Percentiles rank a stretch among this genome's conserved stretches.
Conservation (phyloP, 1,140 invertebrate genomes). For the Samia ricini region DNA sequence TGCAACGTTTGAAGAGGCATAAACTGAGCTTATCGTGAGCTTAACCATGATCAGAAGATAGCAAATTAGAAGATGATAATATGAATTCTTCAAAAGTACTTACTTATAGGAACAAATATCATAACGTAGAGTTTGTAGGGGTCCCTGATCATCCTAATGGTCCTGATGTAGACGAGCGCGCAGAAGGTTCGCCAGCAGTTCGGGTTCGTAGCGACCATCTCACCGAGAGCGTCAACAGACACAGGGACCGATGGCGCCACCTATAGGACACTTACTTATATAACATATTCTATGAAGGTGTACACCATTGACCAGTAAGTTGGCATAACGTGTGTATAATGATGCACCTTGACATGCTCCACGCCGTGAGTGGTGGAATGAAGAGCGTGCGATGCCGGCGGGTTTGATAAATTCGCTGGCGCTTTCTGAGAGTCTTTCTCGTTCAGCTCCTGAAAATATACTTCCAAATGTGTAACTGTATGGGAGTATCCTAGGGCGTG, state of each 20-base stretch:
- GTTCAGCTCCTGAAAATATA: constrained; percentile 77
- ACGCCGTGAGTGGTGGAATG: constrained; percentile 73
- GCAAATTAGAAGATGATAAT: too few relatives aligned
- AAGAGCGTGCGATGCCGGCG: constrained; percentile 63
- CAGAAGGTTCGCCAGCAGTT: constrained; percentile 67
- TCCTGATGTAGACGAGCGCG: constrained; percentile 77
- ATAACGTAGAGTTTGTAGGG: constrained; percentile 80
- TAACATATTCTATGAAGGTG: neutral
- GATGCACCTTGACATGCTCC: constrained; percentile 71
- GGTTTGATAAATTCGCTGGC: constrained; percentile 49
- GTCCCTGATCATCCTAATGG: constrained; percentile 77
- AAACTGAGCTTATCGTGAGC: too few relatives aligned
- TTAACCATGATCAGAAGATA: too few relatives aligned
- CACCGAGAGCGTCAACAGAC: constrained; percentile 57
- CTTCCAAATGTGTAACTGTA: neutral
- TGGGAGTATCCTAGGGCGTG: too few relatives aligned
- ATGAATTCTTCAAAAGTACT: constrained; percentile 26
- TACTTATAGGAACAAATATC: constrained; percentile 80
- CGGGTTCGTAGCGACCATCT: constrained; percentile 59
- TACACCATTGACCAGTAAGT: neutral
- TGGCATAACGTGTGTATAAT: neutral
- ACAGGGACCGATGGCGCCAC: constrained; percentile 51
- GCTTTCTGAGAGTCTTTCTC: constrained; percentile 78
- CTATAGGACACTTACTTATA: constrained; percentile 18
- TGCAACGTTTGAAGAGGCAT: too few relatives aligned